Conservation (phyloP, 1,140 invertebrate genomes). For the Coptotermes formosanus region DNA sequence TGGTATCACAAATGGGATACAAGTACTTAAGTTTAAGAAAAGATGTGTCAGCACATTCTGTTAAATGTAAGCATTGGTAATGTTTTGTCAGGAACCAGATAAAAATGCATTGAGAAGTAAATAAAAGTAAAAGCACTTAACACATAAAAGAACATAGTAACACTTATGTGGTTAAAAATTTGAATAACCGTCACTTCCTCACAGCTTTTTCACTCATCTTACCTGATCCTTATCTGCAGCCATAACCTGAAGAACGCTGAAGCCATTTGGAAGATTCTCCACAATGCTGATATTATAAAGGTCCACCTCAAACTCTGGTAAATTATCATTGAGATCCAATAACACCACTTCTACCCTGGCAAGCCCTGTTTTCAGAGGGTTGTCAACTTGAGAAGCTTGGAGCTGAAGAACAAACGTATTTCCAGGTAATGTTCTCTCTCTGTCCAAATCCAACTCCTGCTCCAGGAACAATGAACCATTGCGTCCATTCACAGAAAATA, state of each 20-base stretch:
- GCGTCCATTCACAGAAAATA: conserved; percentile 68
- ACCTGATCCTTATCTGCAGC: conserved; percentile 73
- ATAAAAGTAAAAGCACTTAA: background rate
- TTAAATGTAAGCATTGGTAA: no score
- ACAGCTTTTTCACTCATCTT: conserved; percentile 19
- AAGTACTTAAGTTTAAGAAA: no score
- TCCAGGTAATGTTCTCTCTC: conserved; percentile 60
- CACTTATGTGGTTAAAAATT: background rate
- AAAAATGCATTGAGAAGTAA: background rate
- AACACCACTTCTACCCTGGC: conserved; percentile 76
- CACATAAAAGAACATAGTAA: background rate
- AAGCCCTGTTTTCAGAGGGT: conserved; percentile 68
- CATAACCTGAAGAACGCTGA: conserved; percentile 78
- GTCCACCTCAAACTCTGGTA: conserved; percentile 82
- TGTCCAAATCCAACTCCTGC: conserved; percentile 75
- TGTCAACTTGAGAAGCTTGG: conserved; percentile 73
- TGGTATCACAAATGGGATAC: no score
- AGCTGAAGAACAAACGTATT: conserved; percentile 76
- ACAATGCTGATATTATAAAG: conserved; percentile 89
- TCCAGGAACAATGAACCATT: conserved; percentile 76
- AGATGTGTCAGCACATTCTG: no score
- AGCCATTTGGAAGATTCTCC: conserved; percentile 83
- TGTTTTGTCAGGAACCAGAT: no score
- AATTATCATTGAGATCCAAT: conserved; percentile 78
- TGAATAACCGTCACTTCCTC: background rate